Base-by-base conservation (phyloP, 2,797 vertebrate species). In the Platyrinchus mystaceus region DNA sequence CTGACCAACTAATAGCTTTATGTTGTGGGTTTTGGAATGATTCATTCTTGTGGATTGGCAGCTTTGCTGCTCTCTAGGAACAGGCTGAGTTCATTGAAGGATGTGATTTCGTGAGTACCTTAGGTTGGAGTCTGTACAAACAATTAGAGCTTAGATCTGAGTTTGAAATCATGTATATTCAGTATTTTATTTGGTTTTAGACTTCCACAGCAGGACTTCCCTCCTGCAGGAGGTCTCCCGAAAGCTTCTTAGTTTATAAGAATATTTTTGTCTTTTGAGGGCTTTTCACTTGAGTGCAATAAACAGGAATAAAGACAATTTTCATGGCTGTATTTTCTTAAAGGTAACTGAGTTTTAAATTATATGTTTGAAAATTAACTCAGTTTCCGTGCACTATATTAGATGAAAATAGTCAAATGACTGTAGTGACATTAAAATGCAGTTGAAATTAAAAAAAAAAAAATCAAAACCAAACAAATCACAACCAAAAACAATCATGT, bases 41-140 rank as follows among this genome's bases (percentile, higher is more conserved):
- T 94, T 97, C 90, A 95, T 84, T 95, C 85, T 39, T 91, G 78
- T 69, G 86, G 82, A 94, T 71, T 96, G 93, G 92, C 94, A 96
- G 93, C 93, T 56, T 87, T 83, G 84, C 85, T 87, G 90, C 96
- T 97, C 76, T 97, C 95, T 85, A 97, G 95, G 96, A 97, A 91
- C 37, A 70, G 52, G 41, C 49, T 22, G 73, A 83, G 69, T 93
- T 95, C 85, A 93, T 14, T 93, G 90, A 82, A 73, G 87, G 77
- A 86, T 86, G 41, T 50, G 60, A 83, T 93, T 96, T 88, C 67
- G 18, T 16, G 63, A 94, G 63, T 60, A 55, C 70, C 77, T 90
- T 62, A 15, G 22, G 6, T 36, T 94, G 94, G 79, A 89, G 44
- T 59, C 87, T 76, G 63, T 69, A 18, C 56, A 67, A 67, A 70